These are phyloP conservation scores for Operophtera brumata DNA, from an alignment of 2,888 invertebrate genomes.

Conservation along the genomic window DNA sequence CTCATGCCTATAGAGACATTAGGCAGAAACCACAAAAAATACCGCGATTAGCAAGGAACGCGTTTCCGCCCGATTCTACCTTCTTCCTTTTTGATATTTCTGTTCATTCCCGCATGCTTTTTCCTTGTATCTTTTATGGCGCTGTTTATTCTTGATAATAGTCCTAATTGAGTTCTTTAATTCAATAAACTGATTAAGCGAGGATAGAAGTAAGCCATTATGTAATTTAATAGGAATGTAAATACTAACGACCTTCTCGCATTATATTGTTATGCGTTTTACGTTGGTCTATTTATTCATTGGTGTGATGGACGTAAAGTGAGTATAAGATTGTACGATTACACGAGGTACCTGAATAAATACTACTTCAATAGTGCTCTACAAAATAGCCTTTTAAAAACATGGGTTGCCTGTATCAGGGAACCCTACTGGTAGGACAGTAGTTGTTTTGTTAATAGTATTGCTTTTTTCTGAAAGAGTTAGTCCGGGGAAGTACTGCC, in stretches of 20 bases:
- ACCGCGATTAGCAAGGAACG: constrained; percentile 58
- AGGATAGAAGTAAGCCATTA: background rate
- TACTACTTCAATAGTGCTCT: too few relatives aligned
- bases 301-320: background rate
- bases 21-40: constrained; percentile 50
- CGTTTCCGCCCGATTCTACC: constrained; percentile 57
- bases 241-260: constrained; percentile 4
- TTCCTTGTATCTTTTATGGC: background rate
- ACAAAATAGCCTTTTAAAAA: too few relatives aligned
- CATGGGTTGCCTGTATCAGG: too few relatives aligned
- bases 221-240: constrained; percentile 1
- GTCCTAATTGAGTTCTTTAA: constrained; percentile 10
- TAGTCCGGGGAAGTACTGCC: too few relatives aligned
- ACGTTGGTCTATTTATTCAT: background rate
- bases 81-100: constrained; percentile 29
- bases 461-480: too few relatives aligned
- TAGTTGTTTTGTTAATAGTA: too few relatives aligned
- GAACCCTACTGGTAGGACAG: too few relatives aligned
- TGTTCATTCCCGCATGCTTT: background rate
- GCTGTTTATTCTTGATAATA: background rate
- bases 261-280: constrained; percentile 9
- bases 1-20: constrained; percentile 65
- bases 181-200: constrained; percentile 11
- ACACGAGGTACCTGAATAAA: too few relatives aligned
- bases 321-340: too few relatives aligned